Percentiles rank a stretch among this genome's conserved stretches.
Evolutionary conservation across 2,888 invertebrate species (phyloP).

Genomic region (Ophraella communa): DNA sequence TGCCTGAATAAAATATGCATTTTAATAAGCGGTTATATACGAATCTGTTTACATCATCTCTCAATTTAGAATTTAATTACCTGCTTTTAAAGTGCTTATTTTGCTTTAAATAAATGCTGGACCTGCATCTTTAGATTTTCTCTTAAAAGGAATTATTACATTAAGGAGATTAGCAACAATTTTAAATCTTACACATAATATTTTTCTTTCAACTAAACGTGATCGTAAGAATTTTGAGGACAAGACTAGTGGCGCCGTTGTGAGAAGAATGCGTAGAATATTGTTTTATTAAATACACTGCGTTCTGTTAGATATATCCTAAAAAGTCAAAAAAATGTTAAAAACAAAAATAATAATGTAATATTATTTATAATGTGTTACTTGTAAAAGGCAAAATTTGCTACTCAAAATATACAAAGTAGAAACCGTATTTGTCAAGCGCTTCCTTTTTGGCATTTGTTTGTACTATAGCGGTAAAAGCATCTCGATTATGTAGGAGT

Average conservation of each 20-base stretch:
- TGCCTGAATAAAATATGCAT: constrained; percentile 13
- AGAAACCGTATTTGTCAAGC: too few relatives aligned
- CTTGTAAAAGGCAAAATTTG: too few relatives aligned
- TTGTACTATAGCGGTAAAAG: too few relatives aligned
- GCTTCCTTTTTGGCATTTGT: too few relatives aligned
- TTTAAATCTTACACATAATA: not conserved
- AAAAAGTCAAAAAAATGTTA: too few relatives aligned
- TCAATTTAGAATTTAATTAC: constrained; percentile 22
- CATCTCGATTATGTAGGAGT: too few relatives aligned
- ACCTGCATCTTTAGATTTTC: not conserved
- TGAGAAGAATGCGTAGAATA: too few relatives aligned
- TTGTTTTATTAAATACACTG: too few relatives aligned
- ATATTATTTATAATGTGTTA: too few relatives aligned
- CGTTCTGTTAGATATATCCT: too few relatives aligned
- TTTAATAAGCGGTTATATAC: constrained; percentile 10
- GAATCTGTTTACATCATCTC: constrained; percentile 20
- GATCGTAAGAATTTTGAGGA: not conserved
- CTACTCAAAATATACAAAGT: too few relatives aligned
- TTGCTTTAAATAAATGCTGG: not conserved
- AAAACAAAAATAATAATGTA: too few relatives aligned
- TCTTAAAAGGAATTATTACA: constrained; percentile 10
- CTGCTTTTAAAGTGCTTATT: constrained; percentile 8
- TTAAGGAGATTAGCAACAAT: constrained; percentile 8
- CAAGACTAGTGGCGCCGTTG: not conserved
- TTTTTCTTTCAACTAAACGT: not conserved